Percentiles rank a stretch among this genome's conserved stretches.
Conservation (phyloP, 2,888 invertebrate genomes). For the Coleophora flavipennella region DNA sequence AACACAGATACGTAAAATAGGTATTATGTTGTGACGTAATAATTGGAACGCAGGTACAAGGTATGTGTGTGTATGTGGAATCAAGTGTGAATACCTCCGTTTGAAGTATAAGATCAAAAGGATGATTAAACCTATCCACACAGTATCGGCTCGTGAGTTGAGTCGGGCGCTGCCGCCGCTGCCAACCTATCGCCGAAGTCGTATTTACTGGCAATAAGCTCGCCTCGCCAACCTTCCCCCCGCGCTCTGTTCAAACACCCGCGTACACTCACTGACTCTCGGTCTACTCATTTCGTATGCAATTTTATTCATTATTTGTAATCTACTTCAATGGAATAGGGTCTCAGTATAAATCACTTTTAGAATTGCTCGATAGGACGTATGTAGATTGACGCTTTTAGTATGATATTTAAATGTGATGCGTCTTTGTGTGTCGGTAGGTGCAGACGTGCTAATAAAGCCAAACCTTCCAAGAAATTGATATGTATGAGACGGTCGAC, state of each 20-base stretch:
- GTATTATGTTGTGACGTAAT: no score
- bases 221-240: constrained; percentile 24
- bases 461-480: constrained; percentile 35
- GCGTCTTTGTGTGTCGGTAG: constrained; percentile 53
- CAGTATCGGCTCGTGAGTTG: constrained; percentile 1
- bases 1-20: no score
- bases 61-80: no score
- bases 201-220: constrained; percentile 58
- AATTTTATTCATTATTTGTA: constrained; percentile 73
- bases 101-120: constrained; percentile 27
- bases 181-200: constrained; percentile 20
- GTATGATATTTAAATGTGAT: constrained; percentile 64
- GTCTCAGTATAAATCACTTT: constrained; percentile 69
- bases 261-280: constrained; percentile 55
- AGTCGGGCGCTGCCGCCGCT: not conserved
- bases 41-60: no score
- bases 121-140: constrained; percentile 20
- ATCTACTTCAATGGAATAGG: constrained; percentile 70
- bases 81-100: constrained; percentile 5
- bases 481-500: constrained; percentile 45
- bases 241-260: constrained; percentile 51
- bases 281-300: constrained; percentile 68
- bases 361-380: constrained; percentile 62
- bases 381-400: constrained; percentile 70
- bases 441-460: constrained; percentile 55